A percentile compares a stretch with the other conserved stretches of the same genome.
Evolutionary conservation across 2,797 vertebrate species (phyloP).

Genomic region (Lithobates pipiens): DNA sequence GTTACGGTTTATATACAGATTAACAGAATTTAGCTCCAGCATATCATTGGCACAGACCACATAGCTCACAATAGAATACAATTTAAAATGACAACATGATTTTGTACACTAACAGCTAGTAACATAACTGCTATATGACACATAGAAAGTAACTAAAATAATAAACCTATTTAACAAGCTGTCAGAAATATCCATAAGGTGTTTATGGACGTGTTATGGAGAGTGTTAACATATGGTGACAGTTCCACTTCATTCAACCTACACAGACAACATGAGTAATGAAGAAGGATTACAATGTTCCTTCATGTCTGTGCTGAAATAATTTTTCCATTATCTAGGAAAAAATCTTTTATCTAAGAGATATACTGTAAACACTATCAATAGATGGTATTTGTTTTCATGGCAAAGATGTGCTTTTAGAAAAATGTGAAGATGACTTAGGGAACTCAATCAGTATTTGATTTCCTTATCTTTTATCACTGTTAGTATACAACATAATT

Average conservation of each 20-base stretch:
- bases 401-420: neutral
- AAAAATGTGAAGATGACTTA: neutral
- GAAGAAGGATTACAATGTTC: neutral
- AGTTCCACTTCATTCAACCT: neutral
- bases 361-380: neutral
- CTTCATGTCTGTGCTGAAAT: neutral
- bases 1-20: too few relatives aligned
- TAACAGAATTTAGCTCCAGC: too few relatives aligned
- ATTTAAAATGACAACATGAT: neutral
- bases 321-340: slow-evolving; percentile 1
- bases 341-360: neutral
- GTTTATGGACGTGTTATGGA: neutral
- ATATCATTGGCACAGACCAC: too few relatives aligned
- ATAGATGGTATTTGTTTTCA: neutral
- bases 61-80: neutral
- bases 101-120: too few relatives aligned
- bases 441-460: neutral
- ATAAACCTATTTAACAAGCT: neutral
- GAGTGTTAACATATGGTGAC: neutral
- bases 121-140: neutral
- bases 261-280: neutral
- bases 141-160: neutral
- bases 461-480: too few relatives aligned
- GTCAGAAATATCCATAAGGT: slow-evolving; percentile 2
- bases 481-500: too few relatives aligned